Base-by-base conservation (phyloP, 2,888 invertebrate species). In the Nipponacmea schrenckii region DNA sequence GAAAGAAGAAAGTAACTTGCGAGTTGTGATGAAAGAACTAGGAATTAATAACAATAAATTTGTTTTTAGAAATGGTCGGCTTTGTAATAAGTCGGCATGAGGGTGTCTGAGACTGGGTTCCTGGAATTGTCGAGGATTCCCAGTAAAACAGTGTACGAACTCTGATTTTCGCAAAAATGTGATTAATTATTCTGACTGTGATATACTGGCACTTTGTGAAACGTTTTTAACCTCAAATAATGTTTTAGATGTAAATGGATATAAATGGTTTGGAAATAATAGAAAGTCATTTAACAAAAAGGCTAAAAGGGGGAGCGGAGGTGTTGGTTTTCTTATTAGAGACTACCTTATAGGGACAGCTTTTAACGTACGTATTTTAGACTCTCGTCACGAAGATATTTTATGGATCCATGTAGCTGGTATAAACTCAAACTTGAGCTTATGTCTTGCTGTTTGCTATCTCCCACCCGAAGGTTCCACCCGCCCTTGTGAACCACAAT, bases 361-460 rank as follows among this genome's bases (percentile, higher is more conserved):
- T 56, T 56, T 56, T 56, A 56, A 56, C n/a, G 56, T 56, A 24
- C 24, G 20, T 20, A 24, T 56, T 56, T 56, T n/a, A 24, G 56
- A 56, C 56, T 20, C 56, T 20, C n/a, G 56, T 56, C 20, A 20
- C 24, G 56, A 24, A 24, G 56, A 56, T 56, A 56, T 56, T 56
- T 56, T 56, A 24, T 56, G 56, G 56, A 14, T 56, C 12, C 56
- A 20, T 56, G 12, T 56, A 56, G n/a, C 20, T 10, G 56, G 56
- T 20, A 56, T 56, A 8, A 56, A 56, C 15, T 56, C 56, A n/a
- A 20, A 8, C 12, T 56, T 56, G 24, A 20, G 20, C n/a, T 0
- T 56, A 56, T 56, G 56, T 56, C 20, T 24, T 56, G 56, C 56
- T 20, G 56, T 56, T 56, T 56, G 56, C 12, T 56, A 56, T 56